Percentiles rank a stretch among this genome's conserved stretches.
phyloP scores from a whole-genome alignment of 2,113 vertebrate species.

The Gobio gobio region DNA sequence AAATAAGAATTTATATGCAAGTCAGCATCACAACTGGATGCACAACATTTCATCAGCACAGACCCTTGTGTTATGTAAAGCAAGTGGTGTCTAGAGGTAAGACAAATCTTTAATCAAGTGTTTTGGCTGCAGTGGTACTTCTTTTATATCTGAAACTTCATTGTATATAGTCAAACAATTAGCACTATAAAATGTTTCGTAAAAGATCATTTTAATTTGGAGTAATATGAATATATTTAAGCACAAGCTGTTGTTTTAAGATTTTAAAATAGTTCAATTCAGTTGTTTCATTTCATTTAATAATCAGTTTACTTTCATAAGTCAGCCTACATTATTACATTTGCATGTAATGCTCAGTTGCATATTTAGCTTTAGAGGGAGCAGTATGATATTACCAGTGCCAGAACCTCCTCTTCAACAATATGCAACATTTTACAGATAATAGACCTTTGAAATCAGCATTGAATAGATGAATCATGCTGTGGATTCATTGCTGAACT shows the following conservation, averaged over 20 bases:
- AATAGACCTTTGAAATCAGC: background rate
- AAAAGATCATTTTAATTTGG: background rate
- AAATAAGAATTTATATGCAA: slow-evolving; percentile 57
- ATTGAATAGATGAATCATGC: background rate
- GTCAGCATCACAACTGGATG: slow-evolving; percentile 61
- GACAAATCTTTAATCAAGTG: slow-evolving; percentile 31
- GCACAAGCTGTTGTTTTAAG: background rate
- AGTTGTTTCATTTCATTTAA: background rate
- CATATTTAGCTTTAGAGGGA: slow-evolving; percentile 1
- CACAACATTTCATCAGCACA: slow-evolving; percentile 43
- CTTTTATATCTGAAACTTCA: background rate
- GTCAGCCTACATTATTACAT: background rate
- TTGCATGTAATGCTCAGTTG: background rate
- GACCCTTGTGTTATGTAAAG: slow-evolving; percentile 36
- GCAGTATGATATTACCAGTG: background rate
- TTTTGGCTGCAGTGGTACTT: background rate
- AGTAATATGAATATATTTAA: background rate
- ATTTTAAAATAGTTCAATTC: background rate
- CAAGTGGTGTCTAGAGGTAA: slow-evolving; percentile 43
- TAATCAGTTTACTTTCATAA: background rate
- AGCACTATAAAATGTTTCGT: background rate
- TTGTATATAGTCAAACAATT: background rate
- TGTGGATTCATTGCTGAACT: background rate
- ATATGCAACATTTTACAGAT: background rate
- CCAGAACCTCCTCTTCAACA: background rate